Evolutionary conservation across 2,888 invertebrate species (phyloP).

Genomic region (Troides aeacus): DNA sequence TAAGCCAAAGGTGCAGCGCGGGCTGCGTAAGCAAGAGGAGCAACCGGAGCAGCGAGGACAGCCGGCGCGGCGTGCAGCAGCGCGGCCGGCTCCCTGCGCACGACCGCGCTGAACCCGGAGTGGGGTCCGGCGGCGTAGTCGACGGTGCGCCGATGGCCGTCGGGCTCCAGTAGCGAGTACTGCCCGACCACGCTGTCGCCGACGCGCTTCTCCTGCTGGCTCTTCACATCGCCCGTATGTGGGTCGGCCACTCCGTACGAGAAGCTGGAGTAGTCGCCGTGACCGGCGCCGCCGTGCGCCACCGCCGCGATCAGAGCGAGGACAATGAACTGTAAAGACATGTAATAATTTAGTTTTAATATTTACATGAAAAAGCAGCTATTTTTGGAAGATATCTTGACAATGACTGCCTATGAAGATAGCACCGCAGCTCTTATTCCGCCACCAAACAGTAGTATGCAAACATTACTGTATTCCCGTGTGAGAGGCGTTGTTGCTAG

Average conservation of each 20-base stretch:
- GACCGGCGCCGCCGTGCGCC: conserved; percentile 67
- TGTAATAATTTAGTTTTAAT: too few relatives aligned
- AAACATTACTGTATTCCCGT: too few relatives aligned
- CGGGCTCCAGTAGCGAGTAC: conserved; percentile 74
- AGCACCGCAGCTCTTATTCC: too few relatives aligned
- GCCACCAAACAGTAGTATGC: too few relatives aligned
- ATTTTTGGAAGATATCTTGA: too few relatives aligned
- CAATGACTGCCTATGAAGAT: too few relatives aligned
- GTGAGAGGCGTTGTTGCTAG: too few relatives aligned
- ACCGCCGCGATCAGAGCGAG: conserved; percentile 69
- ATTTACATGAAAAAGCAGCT: too few relatives aligned
- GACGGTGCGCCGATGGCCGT: conserved; percentile 74
- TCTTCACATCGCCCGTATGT: conserved; percentile 74
- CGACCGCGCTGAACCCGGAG: conserved; percentile 77
- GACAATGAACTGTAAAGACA: conserved; percentile 17
- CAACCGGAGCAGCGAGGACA: conserved; percentile 35
- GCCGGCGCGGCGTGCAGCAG: conserved; percentile 42
- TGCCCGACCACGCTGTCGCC: conserved; percentile 74
- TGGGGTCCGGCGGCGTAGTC: conserved; percentile 76
- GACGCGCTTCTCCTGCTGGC: conserved; percentile 69
- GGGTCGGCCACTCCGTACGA: conserved; percentile 76
- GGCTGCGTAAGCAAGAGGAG: conserved; percentile 33
- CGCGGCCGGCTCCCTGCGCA: conserved; percentile 66
- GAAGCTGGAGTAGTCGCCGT: conserved; percentile 62
- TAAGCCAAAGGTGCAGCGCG: neutral